phyloP scores from a whole-genome alignment of 2,888 invertebrate genomes.

The Marasmarcha lunaedactyla region DNA sequence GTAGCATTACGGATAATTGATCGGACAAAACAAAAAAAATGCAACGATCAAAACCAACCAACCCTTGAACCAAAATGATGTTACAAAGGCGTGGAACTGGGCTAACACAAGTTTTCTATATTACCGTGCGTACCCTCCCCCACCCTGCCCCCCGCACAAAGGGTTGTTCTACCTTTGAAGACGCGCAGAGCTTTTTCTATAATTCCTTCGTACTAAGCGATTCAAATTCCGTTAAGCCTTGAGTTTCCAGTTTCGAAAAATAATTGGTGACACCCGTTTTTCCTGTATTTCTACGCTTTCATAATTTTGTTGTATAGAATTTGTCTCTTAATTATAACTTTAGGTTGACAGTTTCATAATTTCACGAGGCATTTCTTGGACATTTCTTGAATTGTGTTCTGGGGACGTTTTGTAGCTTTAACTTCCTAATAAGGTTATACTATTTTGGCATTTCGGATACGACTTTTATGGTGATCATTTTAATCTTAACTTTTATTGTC shows the following conservation, averaged over 20 bases:
- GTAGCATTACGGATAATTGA: too few species aligned
- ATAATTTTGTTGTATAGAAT: conserved; percentile 16
- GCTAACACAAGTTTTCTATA: conserved; percentile 72
- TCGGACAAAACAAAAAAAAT: conserved; percentile 19
- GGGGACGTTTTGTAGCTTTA: too few species aligned
- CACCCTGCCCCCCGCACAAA: conserved; percentile 25
- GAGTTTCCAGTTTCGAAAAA: conserved; percentile 63
- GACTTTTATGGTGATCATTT: too few species aligned
- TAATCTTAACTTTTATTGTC: too few species aligned
- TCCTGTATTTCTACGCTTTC: conserved; percentile 23
- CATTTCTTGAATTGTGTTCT: too few species aligned
- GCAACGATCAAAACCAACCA: conserved; percentile 24
- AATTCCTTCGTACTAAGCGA: conserved; percentile 62
- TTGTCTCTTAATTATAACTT: not conserved
- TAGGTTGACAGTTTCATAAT: too few species aligned
- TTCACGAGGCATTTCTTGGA: too few species aligned
- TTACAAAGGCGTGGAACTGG: conserved; percentile 70
- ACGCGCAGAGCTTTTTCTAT: conserved; percentile 65
- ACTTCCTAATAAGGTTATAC: too few species aligned
- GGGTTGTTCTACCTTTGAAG: conserved; percentile 68
- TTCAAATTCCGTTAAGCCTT: conserved; percentile 68
- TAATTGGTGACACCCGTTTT: conserved; percentile 62
- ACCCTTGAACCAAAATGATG: conserved; percentile 56
- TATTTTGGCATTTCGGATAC: too few species aligned
- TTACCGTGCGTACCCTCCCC: conserved; percentile 55